A percentile compares a stretch with the other conserved stretches of the same genome.
phyloP scores from a whole-genome alignment of 2,888 invertebrate genomes.

The Pedicia rivosa region DNA sequence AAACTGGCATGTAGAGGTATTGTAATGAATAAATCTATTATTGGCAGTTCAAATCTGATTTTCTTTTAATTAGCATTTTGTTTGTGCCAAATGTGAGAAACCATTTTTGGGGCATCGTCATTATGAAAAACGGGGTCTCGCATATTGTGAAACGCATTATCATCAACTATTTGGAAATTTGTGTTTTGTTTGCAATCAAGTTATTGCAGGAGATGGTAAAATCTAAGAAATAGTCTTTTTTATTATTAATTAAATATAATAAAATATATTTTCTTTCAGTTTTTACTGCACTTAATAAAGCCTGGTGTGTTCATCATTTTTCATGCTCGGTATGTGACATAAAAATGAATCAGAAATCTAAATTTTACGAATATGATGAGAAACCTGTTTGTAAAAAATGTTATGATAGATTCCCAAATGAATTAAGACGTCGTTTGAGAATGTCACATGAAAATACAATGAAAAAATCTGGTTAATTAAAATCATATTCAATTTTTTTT shows the following conservation, averaged over 20 bases:
- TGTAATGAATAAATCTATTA: constrained; percentile 1
- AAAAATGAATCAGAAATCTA: constrained; percentile 89
- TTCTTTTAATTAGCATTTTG: constrained; percentile 67
- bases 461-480: constrained; percentile 27
- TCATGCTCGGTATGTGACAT: constrained; percentile 94
- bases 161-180: constrained; percentile 98
- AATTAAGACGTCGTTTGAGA: constrained; percentile 80
- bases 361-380: constrained; percentile 98
- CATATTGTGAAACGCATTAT: constrained; percentile 98
- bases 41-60: neutral
- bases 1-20: constrained; percentile 94
- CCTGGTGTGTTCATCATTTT: constrained; percentile 99
- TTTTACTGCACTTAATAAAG: constrained; percentile 95
- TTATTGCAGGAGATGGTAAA: constrained; percentile 92
- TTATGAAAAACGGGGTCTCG: constrained; percentile 95
- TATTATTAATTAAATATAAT: constrained; percentile 6
- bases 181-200: constrained; percentile 97
- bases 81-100: constrained; percentile 99
- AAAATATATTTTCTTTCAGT: constrained; percentile 39
- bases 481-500: too few relatives aligned
- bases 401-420: constrained; percentile 90
- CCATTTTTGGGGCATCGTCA: constrained; percentile 98
- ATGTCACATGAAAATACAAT: constrained; percentile 73
- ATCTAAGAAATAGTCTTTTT: constrained; percentile 4
- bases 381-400: constrained; percentile 98